Evolutionary conservation across 2,888 invertebrate species (phyloP).

Genomic region (Latheticus oryzae): DNA sequence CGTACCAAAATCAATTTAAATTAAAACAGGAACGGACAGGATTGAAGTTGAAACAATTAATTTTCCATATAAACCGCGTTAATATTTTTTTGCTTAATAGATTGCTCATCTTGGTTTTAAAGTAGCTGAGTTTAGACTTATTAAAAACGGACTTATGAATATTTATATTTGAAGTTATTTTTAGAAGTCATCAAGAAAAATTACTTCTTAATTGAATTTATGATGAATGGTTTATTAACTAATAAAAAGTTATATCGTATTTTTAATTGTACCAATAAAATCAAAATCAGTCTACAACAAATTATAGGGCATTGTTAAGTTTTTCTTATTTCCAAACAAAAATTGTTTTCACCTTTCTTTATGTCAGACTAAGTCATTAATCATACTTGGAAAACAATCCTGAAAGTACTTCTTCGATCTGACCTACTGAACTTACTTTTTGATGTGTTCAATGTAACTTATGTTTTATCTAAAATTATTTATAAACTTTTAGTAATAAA

Average conservation of each 20-base stretch:
- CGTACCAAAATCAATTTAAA: constrained; percentile 38
- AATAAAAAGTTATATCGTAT: constrained; percentile 31
- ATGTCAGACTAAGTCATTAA: constrained; percentile 26
- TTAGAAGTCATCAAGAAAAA: constrained; percentile 46
- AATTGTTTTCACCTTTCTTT: constrained; percentile 23
- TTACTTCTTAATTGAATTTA: constrained; percentile 49
- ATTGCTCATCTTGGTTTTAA: constrained; percentile 31
- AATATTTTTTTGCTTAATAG: constrained; percentile 41
- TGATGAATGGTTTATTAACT: constrained; percentile 48
- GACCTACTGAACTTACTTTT: constrained; percentile 31
- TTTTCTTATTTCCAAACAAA: constrained; percentile 22
- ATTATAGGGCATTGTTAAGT: constrained; percentile 2
- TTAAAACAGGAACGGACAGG: constrained; percentile 31
- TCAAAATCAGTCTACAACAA: constrained; percentile 26
- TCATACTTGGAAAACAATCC: constrained; percentile 36
- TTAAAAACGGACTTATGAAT: constrained; percentile 48
- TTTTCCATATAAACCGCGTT: constrained; percentile 40
- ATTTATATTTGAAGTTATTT: constrained; percentile 49
- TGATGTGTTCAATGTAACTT: constrained; percentile 8
- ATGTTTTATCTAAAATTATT: constrained; percentile 14
- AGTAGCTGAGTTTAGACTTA: constrained; percentile 42
- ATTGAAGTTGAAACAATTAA: constrained; percentile 39
- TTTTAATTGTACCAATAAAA: constrained; percentile 38
- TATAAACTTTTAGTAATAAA: no score
- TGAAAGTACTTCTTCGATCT: constrained; percentile 30